Conservation (phyloP, 2,888 invertebrate genomes). For the Thalpophila matura region DNA sequence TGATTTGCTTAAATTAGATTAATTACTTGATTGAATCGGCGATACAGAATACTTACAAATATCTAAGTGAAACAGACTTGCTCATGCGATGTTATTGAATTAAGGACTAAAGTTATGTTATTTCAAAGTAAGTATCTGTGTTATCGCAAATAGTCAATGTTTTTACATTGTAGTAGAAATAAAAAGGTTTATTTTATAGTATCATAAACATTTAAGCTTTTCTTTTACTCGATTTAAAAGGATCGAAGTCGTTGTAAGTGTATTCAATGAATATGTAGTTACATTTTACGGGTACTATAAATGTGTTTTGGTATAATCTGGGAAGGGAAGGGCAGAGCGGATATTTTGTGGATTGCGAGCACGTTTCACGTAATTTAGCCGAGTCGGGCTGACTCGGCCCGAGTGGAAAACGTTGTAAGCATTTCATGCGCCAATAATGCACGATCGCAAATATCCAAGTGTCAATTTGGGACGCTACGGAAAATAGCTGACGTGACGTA, state of each 20-base stretch:
- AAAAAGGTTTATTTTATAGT: constrained; percentile 12
- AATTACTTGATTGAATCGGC: constrained; percentile 75
- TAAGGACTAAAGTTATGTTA: neutral
- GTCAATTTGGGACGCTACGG: constrained; percentile 52
- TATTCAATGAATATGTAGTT: constrained; percentile 53
- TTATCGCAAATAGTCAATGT: neutral
- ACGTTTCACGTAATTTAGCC: constrained; percentile 82
- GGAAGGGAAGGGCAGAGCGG: constrained; percentile 63
- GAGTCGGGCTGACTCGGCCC: constrained; percentile 61
- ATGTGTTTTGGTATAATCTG: constrained; percentile 59
- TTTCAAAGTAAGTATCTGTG: neutral
- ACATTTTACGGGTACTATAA: constrained; percentile 61
- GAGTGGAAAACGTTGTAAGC: constrained; percentile 86
- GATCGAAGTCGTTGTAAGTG: constrained; percentile 17
- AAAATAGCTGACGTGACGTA: constrained; percentile 49
- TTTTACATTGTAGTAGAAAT: neutral
- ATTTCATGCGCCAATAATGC: constrained; percentile 70
- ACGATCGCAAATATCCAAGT: constrained; percentile 59
- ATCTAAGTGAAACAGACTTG: neutral
- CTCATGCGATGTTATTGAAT: constrained; percentile 12
- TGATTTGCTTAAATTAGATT: constrained; percentile 80
- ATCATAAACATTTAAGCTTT: constrained; percentile 19
- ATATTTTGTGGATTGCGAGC: constrained; percentile 79
- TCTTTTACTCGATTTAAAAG: constrained; percentile 6
- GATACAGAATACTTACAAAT: constrained; percentile 23